These are phyloP conservation scores for Boulengeromyrus knoepffleri DNA, from an alignment of 2,113 vertebrate species.

Conservation along the genomic window DNA sequence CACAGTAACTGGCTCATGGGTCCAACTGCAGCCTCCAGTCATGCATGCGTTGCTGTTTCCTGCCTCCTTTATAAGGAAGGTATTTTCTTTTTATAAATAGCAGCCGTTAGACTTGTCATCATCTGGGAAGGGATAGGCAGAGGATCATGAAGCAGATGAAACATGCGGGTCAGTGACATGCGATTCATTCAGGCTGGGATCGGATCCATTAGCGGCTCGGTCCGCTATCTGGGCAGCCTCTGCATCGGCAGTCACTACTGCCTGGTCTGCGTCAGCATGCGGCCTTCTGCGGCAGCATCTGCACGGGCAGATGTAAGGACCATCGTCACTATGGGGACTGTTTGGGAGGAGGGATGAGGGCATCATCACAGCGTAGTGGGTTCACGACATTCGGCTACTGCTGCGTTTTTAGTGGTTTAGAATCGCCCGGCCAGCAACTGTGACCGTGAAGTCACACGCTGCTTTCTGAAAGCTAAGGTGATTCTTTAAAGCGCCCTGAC, in stretches of 20 bases:
- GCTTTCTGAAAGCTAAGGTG: neutral
- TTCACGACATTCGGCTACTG: neutral
- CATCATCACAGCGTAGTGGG: neutral
- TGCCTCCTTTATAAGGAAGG: neutral
- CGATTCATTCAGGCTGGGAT: neutral
- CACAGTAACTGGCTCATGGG: neutral
- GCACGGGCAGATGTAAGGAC: neutral
- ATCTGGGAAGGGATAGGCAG: neutral
- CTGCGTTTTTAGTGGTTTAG: neutral
- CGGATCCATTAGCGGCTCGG: neutral
- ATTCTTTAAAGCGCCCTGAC: neutral
- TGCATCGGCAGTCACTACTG: neutral
- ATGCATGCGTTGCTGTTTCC: neutral
- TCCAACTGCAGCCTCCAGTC: neutral
- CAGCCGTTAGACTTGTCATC: neutral
- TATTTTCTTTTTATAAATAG: neutral
- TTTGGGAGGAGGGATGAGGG: neutral
- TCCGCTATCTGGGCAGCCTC: neutral
- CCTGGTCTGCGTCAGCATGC: neutral
- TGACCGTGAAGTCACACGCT: neutral
- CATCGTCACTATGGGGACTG: too few species aligned
- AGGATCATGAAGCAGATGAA: neutral
- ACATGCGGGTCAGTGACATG: neutral
- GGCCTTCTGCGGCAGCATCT: neutral
- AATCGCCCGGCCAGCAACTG: neutral